Base-by-base conservation (phyloP, 1,140 invertebrate species). In the Drosophila arawakana region DNA sequence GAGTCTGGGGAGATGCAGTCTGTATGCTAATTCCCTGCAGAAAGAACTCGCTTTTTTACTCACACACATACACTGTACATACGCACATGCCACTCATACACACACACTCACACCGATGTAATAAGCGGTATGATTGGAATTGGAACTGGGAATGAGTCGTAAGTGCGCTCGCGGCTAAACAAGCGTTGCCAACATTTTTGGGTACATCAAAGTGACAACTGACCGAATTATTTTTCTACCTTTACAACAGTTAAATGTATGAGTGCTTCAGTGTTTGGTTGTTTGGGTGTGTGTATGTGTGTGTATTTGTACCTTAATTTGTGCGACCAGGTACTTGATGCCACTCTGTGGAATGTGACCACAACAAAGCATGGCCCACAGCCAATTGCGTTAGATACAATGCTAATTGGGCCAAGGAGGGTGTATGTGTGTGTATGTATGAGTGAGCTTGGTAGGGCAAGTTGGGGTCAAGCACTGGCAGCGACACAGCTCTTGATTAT, bases 11-110 rank as follows among this genome's bases (percentile, higher is more conserved):
- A 61, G 49, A 55, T 73, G 73, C 60, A 71, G 76, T 67, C 73
- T 81, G 74, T 79, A 88, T 88, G 83, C 77, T 88, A 88, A 88
- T 88, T 88, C 83, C 84, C 84, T 70, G 77, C 84, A 88, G 83
- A 70, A 76, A 73, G 65, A 46, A 47, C 71, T 69, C 71, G 18
- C 55, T 68, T 46, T 52, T 52, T 21, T 54, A 34, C 25, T 41
- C 43, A 44, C 37, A 63, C 9, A 54, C 18, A 54, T 41, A 55
- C 21, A 60, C 49, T 6, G 25, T 30, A 5, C 6, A 30, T 5
- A 30, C 4, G 25, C 6, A 30, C 25, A 30, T 30, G 25, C 25
- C 25, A 58, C 3, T 44, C 41, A 43, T 47, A 46, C 39, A 41
- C 25, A 58, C 21, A 35, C 34, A 65, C 3, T 49, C 39, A 44